Conservation (phyloP, 92 coral and sea anemone genomes). For the Blastomussa wellsi region DNA sequence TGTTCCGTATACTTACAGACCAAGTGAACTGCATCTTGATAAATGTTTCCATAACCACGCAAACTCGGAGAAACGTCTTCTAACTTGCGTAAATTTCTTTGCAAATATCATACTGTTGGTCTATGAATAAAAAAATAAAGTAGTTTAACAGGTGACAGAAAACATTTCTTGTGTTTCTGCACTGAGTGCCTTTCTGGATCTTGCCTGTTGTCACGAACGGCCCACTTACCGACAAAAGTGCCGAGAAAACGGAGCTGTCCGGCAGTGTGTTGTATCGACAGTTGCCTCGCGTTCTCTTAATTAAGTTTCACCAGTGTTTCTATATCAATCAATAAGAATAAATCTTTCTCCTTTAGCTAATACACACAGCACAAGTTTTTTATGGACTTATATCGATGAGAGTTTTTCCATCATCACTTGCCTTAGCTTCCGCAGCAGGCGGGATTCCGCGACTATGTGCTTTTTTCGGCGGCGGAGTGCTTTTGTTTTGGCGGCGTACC, state of each 20-base stretch:
- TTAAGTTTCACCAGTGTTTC: background rate
- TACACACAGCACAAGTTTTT: no score
- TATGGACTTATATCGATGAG: no score
- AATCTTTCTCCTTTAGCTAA: background rate
- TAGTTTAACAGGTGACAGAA: background rate
- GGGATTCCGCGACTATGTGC: no score
- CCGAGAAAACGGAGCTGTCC: background rate
- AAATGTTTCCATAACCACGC: conserved; percentile 65
- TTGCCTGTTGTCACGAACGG: background rate
- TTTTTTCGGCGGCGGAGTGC: no score
- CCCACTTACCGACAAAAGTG: background rate
- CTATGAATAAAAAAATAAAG: conserved; percentile 32
- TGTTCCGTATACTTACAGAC: conserved; percentile 39
- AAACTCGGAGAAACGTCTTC: conserved; percentile 74
- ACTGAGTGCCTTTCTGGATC: background rate
- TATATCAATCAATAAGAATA: background rate
- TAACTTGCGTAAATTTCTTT: conserved; percentile 44
- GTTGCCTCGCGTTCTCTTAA: background rate
- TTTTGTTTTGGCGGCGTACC: no score
- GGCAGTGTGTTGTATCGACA: background rate
- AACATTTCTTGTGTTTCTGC: background rate
- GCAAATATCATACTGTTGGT: conserved; percentile 66
- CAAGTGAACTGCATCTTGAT: conserved; percentile 37
- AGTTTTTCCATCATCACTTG: no score
- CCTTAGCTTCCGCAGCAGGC: no score